phyloP scores from a whole-genome alignment of 2,888 invertebrate genomes.

The Kuschelorhynchus macadamiae region DNA sequence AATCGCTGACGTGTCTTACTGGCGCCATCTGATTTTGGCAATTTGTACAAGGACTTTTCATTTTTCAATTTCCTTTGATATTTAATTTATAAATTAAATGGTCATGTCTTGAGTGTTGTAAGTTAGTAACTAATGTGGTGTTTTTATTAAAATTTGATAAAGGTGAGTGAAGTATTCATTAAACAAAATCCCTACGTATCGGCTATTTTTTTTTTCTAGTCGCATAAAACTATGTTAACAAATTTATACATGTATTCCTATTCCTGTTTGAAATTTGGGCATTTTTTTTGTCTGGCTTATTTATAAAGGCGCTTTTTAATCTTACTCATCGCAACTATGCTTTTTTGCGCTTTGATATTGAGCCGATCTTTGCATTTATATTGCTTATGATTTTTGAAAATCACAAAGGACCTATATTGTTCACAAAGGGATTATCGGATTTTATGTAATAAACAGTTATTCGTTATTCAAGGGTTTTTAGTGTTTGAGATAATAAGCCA shows the following conservation, averaged over 20 bases:
- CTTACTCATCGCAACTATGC: conserved; percentile 14
- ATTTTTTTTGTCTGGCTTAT: conserved; percentile 18
- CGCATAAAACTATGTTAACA: no score
- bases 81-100: neutral
- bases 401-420: no score
- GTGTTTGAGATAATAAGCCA: no score
- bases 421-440: no score
- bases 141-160: conserved; percentile 40
- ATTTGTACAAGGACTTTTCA: neutral
- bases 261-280: conserved; percentile 13
- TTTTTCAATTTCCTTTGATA: no score
- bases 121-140: conserved; percentile 27
- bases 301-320: conserved; percentile 20
- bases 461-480: no score
- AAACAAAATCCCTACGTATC: conserved; percentile 19
- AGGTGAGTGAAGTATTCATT: conserved; percentile 40
- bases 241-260: neutral
- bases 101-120: conserved; percentile 35
- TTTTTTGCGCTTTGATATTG: conserved; percentile 21
- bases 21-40: conserved; percentile 18
- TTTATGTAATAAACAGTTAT: no score
- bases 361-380: conserved; percentile 10
- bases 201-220: conserved; percentile 7
- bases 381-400: neutral
- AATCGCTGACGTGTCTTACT: conserved; percentile 18